Evolutionary conservation across 2,888 invertebrate species (phyloP), one percentile per base, ranked within the genome.

Genomic region (Oegoconia quadripuncta): DNA sequence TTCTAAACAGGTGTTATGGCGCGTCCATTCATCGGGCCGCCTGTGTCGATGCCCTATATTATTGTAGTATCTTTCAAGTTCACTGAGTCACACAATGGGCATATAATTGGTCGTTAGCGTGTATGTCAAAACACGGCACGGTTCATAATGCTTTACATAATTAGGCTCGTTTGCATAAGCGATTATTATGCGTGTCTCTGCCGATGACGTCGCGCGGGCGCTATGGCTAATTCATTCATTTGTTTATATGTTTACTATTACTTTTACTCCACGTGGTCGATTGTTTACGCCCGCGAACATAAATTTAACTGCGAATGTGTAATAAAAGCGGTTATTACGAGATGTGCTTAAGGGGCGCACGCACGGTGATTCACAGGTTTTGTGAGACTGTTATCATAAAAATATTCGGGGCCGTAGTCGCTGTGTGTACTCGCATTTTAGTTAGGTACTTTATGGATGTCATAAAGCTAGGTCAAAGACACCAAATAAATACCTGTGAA

Each of bases 111-210:
- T 72, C 74, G 74, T 82, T 74, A 78, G 68, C 59, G 72, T 72
- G 75, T 52, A 56, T 81, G 83, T 84, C 84, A 83, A 83, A 84
- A 84, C 77, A 80, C 64, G 65, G 54, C 64, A 52, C 61, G 61
- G 69, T 65, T 74, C 77, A 75, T 78, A 75, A 73, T 65, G 73
- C 66, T 84, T 81, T 80, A 83, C 83, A 86, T 84, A 86, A 86
- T 83, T 82, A 76, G 74, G 53, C 52, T 77, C 72, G 81, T 86
- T 84, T 77, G 83, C 83, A 82, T 86, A 82, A 79, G 69, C 70
- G 74, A 81, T 86, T 78, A 83, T 79, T 74, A 83, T 79, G 83
- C 80, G 78, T 83, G 81, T 79, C 77, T 80, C 78, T 74, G 68
- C 54, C 56, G 68, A 62, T 81, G 82, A 79, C 78, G 81, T 69